phyloP scores from a whole-genome alignment of 2,888 invertebrate species.

The Heterodera filipjevi region DNA sequence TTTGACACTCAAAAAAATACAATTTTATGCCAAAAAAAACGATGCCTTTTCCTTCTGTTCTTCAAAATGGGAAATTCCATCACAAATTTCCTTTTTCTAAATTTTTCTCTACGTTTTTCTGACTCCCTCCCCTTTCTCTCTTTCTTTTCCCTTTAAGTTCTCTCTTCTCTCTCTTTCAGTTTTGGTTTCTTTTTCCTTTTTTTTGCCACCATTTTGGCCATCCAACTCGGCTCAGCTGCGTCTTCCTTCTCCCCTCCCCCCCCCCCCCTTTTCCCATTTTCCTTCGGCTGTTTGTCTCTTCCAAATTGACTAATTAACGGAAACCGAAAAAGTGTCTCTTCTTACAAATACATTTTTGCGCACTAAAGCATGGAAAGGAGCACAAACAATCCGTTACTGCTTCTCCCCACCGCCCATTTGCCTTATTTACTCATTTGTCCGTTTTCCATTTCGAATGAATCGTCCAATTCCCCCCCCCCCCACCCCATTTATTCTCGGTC shows the following conservation, averaged over 20 bases:
- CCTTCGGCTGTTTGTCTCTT: too few species aligned
- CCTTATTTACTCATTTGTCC: neutral
- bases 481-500: neutral
- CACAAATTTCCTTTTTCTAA: too few species aligned
- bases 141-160: neutral
- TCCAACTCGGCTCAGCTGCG: neutral
- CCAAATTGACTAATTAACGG: neutral
- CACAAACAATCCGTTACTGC: neutral
- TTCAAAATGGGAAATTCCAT: too few species aligned
- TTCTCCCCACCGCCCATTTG: neutral
- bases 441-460: neutral
- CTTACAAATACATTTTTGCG: too few species aligned
- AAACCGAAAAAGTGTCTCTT: too few species aligned
- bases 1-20: too few species aligned
- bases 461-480: neutral
- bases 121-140: neutral
- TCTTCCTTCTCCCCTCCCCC: neutral
- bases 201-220: neutral
- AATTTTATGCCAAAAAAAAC: too few species aligned
- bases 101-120: neutral
- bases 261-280: neutral
- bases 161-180: neutral
- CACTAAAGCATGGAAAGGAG: neutral
- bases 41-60: too few species aligned
- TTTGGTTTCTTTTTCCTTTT: neutral